Conservation (phyloP, 2,797 vertebrate species). For the Poeciliopsis infans region DNA sequence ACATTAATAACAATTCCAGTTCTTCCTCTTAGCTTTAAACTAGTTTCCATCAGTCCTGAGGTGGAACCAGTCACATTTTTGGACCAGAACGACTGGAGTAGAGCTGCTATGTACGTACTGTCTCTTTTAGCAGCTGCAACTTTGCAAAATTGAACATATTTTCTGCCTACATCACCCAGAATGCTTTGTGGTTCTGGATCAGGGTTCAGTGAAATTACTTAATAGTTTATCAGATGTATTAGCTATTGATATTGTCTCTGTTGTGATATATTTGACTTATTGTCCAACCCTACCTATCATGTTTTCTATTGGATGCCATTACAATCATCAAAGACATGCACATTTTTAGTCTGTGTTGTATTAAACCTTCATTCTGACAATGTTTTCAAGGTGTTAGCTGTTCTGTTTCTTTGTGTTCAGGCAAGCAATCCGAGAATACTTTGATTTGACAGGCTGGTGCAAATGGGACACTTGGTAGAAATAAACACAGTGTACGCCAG, state of each 20-base stretch:
- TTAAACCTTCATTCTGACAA: constrained; percentile 3
- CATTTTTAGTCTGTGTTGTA: background rate
- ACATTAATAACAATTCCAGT: background rate
- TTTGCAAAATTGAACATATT: background rate
- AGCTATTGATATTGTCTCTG: too few species aligned
- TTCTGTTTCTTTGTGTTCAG: background rate
- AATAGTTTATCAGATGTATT: too few species aligned
- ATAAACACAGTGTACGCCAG: constrained; percentile 21
- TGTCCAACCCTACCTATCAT: too few species aligned
- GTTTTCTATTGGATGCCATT: too few species aligned
- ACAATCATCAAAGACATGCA: background rate
- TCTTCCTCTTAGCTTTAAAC: background rate
- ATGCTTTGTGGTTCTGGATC: too few species aligned
- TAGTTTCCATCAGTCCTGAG: background rate
- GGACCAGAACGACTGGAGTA: background rate
- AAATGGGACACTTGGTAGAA: constrained; percentile 25
- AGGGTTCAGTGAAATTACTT: too few species aligned
- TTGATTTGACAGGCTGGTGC: background rate
- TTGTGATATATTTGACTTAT: too few species aligned
- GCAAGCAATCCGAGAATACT: background rate
- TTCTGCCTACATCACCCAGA: background rate
- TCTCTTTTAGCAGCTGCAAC: background rate
- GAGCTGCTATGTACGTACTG: background rate
- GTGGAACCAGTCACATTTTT: background rate
- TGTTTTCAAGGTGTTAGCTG: background rate